Evolutionary conservation across 2,888 invertebrate genomes (phyloP), one percentile per base, ranked within the genome.

Genomic region (Lepidonotus clava): DNA sequence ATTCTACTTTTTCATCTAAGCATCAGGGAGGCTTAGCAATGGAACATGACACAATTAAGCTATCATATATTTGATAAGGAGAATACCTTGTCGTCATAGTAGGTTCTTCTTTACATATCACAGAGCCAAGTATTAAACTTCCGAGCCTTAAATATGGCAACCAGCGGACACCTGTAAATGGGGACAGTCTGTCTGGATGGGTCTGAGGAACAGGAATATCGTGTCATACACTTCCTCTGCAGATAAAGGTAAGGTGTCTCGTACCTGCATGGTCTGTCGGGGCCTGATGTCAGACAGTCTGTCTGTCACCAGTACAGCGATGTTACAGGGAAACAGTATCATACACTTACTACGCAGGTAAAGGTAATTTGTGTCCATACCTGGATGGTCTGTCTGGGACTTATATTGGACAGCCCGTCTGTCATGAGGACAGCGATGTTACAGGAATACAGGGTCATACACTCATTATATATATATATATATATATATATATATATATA

Each of bases 401-500:
- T 40, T 18, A 86, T 51, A 80, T 89, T 89, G 14, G 76, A 86
- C 28, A 88, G 86, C 0, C 89, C 90, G 36, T 88, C 88, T 5
- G 88, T 88, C 40, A 90, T 34, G 28, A 90, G 21, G 2, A 90
- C 87, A 11, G 88, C 56, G 18, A 89, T 88, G 85, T 90, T 89
- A 32, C 85, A n/a, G n/a, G n/a, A n/a, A n/a, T 18, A 46, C 46
- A 46, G 8, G 8, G 18, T 18, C 46, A 8, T 18, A 46, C 46
- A 46, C 46, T n/a, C n/a, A 46, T 18, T 46, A 8, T 11, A 18
- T 46, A 46, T 46, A 46, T 18, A 46, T 18, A 18, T n/a, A n/a
- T n/a, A n/a, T n/a, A n/a, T n/a, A n/a, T n/a, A n/a, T n/a, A n/a
- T n/a, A n/a, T n/a, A n/a, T n/a, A n/a, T n/a, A n/a, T n/a, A n/a